Conservation (phyloP, 1,140 invertebrate genomes). For the Lerema accius region DNA sequence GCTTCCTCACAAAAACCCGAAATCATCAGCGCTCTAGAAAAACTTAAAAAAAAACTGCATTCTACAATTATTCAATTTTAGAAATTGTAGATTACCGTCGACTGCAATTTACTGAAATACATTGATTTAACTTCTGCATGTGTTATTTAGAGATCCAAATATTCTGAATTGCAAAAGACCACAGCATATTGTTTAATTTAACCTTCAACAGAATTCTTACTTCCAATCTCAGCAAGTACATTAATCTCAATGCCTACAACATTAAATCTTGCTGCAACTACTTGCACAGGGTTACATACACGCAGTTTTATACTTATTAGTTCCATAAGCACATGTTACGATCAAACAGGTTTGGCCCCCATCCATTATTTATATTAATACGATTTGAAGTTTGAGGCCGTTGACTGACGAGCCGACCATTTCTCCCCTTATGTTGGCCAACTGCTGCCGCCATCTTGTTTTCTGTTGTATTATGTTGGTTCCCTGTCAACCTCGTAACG, state of each 20-base stretch:
- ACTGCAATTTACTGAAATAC: no score
- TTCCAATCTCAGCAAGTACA: no score
- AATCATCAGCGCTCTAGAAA: no score
- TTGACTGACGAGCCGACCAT: constrained; percentile 61
- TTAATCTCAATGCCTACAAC: not conserved
- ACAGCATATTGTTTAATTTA: not conserved
- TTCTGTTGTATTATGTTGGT: constrained; percentile 45
- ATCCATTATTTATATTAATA: constrained; percentile 47
- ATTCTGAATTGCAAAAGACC: no score
- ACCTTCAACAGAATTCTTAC: constrained; percentile 4
- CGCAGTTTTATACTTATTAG: no score
- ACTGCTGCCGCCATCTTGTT: constrained; percentile 29
- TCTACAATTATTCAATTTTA: no score
- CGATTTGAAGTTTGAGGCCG: constrained; percentile 52
- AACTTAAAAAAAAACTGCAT: no score
- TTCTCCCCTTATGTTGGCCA: constrained; percentile 52
- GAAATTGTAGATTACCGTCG: no score
- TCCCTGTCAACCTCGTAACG: constrained; percentile 40
- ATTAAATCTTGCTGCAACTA: no score
- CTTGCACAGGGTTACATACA: constrained; percentile 36
- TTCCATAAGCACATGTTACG: constrained; percentile 30
- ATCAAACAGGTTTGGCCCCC: constrained; percentile 55
- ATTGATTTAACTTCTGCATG: no score
- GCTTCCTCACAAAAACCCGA: no score
- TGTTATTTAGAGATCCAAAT: no score